These are phyloP conservation scores for Xerus rutilus DNA, from an alignment of 2,797 vertebrate species.

Conservation along the genomic window DNA sequence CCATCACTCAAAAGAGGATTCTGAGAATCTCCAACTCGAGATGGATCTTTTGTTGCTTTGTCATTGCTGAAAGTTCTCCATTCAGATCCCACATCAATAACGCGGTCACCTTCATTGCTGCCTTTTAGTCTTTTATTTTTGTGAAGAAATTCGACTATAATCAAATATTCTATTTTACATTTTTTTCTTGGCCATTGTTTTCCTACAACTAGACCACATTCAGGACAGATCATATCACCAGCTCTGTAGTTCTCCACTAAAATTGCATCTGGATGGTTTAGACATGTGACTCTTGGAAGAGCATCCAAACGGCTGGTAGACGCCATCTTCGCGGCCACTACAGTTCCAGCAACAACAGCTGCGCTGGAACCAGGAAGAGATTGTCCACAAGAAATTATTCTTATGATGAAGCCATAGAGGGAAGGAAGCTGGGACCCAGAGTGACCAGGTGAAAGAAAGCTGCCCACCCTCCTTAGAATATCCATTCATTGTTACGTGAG, in stretches of 20 bases:
- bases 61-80: constrained; percentile 99
- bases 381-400: neutral
- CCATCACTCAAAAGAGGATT: constrained; percentile 97
- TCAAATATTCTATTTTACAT: neutral
- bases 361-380: constrained; percentile 13
- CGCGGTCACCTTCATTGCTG: constrained; percentile 93
- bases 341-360: neutral
- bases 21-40: constrained; percentile 98
- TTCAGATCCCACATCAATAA: constrained; percentile 98
- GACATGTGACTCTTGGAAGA: constrained; percentile 96
- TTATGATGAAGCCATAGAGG: neutral
- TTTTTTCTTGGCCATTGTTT: constrained; percentile 24
- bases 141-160: constrained; percentile 54
- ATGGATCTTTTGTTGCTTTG: constrained; percentile 99
- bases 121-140: constrained; percentile 24
- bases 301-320: constrained; percentile 89
- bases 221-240: constrained; percentile 99
- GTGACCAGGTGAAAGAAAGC: neutral
- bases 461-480: neutral
- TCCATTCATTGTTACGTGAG: neutral
- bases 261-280: constrained; percentile 97
- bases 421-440: neutral
- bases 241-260: constrained; percentile 99
- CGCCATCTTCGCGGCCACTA: constrained; percentile 80
- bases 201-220: constrained; percentile 96